Conservation (phyloP, 2,797 vertebrate species). For the Paramormyrops hopkinsi region DNA sequence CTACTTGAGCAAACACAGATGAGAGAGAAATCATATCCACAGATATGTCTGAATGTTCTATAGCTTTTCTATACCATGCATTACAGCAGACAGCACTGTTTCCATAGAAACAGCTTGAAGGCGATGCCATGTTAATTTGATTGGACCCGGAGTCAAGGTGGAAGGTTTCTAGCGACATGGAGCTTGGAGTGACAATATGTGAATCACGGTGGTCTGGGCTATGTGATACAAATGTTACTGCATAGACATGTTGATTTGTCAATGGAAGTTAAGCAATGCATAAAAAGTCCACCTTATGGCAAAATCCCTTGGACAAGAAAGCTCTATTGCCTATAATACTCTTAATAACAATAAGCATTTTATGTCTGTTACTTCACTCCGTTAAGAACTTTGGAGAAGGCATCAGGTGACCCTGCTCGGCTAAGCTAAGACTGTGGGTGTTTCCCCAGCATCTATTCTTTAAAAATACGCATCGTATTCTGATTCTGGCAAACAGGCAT, state of each 20-base stretch:
- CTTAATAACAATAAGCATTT: neutral
- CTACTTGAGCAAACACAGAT: neutral
- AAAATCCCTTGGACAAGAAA: neutral
- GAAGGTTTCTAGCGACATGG: neutral
- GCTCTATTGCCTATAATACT: neutral
- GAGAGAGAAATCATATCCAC: neutral
- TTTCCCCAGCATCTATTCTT: neutral
- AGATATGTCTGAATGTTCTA: neutral
- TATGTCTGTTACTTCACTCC: neutral
- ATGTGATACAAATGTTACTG: neutral
- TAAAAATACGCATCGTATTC: neutral
- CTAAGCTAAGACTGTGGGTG: neutral
- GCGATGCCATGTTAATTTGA: slow-evolving; percentile 19
- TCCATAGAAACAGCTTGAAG: slow-evolving; percentile 26
- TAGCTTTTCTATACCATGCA: neutral
- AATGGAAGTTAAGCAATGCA: neutral
- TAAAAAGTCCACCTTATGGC: neutral
- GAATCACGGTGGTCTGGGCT: neutral
- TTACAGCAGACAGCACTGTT: slow-evolving; percentile 4
- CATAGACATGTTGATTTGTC: neutral
- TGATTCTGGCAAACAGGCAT: neutral
- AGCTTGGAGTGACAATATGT: neutral
- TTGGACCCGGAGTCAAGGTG: neutral
- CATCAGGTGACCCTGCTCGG: neutral
- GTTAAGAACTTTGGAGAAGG: neutral